phyloP scores from a whole-genome alignment of 2,797 vertebrate species.

The Enteromius afrohamiltoni region DNA sequence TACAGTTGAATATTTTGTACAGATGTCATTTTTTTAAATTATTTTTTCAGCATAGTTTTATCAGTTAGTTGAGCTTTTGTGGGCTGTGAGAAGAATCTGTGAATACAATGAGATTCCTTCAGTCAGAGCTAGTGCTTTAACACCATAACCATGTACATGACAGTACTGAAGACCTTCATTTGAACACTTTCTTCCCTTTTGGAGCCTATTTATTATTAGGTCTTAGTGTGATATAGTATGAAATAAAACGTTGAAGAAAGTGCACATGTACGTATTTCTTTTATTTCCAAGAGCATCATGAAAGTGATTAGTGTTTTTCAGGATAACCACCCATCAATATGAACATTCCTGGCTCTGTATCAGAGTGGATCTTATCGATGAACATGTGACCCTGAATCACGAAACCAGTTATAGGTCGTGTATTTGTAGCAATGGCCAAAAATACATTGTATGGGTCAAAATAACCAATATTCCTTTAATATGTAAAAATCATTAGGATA shows the following conservation, averaged over 20 bases:
- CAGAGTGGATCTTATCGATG: neutral
- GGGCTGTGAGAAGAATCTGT: slow-evolving; percentile 65
- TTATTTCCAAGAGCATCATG: slow-evolving; percentile 45
- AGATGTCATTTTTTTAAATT: slow-evolving; percentile 39
- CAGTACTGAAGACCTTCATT: slow-evolving; percentile 70
- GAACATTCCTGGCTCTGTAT: slow-evolving; percentile 11
- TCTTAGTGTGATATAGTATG: slow-evolving; percentile 82
- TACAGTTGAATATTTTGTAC: slow-evolving; percentile 28
- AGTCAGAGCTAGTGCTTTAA: slow-evolving; percentile 55
- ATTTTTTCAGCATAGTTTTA: slow-evolving; percentile 61
- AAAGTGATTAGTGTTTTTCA: neutral
- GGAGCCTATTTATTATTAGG: slow-evolving; percentile 76
- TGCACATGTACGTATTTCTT: slow-evolving; percentile 30
- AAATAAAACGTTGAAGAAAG: slow-evolving; percentile 75
- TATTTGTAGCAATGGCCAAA: neutral
- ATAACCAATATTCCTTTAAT: neutral
- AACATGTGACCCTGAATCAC: neutral
- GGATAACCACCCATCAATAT: slow-evolving; percentile 9
- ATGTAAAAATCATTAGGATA: neutral
- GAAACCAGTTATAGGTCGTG: neutral
- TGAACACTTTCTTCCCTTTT: slow-evolving; percentile 72
- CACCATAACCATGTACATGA: slow-evolving; percentile 64
- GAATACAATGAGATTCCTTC: slow-evolving; percentile 54
- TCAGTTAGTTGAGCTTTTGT: slow-evolving; percentile 63
- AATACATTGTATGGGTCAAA: neutral